Evolutionary conservation across 2,113 vertebrate genomes (phyloP).

Genomic region (Melanocharis versteri): DNA sequence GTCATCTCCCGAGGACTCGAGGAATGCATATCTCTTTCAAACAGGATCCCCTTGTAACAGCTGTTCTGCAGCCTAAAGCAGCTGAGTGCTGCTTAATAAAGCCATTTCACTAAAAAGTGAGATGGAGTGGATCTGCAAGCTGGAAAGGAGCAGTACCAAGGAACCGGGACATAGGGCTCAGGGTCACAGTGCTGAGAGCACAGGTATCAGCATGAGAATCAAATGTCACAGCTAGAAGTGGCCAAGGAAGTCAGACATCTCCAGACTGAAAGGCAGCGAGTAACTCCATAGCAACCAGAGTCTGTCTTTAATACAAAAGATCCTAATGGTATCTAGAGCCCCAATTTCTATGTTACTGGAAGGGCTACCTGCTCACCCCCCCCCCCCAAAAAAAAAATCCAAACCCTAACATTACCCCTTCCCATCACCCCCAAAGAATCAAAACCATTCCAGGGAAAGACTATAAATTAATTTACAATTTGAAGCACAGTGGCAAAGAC

Average conservation of each 20-base stretch:
- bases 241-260: neutral
- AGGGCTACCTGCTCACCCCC: neutral
- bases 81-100: neutral
- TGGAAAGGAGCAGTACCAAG: neutral
- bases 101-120: neutral
- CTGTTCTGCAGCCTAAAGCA: neutral
- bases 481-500: neutral
- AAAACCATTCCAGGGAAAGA: neutral
- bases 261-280: neutral
- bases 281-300: neutral
- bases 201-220: neutral
- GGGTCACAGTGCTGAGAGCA: neutral
- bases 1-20: neutral
- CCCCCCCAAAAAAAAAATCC: accelerated
- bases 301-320: neutral
- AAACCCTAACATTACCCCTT: neutral
- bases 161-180: neutral
- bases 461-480: neutral
- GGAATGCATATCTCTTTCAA: neutral
- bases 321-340: neutral
- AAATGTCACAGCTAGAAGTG: neutral
- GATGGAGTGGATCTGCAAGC: neutral
- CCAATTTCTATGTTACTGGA: neutral
- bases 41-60: neutral
- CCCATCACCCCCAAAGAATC: neutral